Conservation (phyloP, 1,140 invertebrate species). For the Mylabris phalerata region DNA sequence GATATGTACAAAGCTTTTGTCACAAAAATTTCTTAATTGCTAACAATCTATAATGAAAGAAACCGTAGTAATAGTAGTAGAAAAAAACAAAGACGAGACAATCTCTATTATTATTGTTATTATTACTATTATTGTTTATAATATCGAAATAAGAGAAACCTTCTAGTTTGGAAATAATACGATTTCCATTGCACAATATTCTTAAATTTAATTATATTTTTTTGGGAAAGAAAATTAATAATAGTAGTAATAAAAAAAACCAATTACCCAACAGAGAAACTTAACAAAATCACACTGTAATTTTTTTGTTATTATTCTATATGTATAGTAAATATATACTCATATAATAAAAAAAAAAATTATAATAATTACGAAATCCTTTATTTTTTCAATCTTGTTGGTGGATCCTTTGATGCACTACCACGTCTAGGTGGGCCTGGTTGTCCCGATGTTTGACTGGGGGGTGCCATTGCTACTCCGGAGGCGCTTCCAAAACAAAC, state of each 20-base stretch:
- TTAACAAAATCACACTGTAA: conserved; percentile 5
- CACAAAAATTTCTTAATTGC: neutral
- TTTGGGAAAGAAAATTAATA: neutral
- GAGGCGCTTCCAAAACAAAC: conserved; percentile 43
- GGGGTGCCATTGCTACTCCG: conserved; percentile 41
- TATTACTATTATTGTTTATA: neutral
- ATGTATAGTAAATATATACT: neutral
- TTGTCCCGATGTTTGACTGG: conserved; percentile 30
- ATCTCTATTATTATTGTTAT: neutral
- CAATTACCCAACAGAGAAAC: conserved; percentile 1
- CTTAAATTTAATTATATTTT: neutral
- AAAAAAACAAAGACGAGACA: neutral
- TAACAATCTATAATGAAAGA: neutral
- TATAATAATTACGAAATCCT: neutral
- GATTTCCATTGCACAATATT: too few species aligned
- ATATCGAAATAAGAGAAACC: neutral
- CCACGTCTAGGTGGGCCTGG: conserved; percentile 36
- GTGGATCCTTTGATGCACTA: conserved; percentile 39
- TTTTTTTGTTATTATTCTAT: conserved; percentile 1
- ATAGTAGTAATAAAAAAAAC: neutral
- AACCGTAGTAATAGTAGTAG: neutral
- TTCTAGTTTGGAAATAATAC: too few species aligned
- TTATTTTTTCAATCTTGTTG: conserved; percentile 38
- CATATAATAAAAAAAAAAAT: neutral
- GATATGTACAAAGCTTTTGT: conserved; percentile 30